Conservation (phyloP, 2,888 invertebrate species). For the Cryptophagus acutangulus region DNA sequence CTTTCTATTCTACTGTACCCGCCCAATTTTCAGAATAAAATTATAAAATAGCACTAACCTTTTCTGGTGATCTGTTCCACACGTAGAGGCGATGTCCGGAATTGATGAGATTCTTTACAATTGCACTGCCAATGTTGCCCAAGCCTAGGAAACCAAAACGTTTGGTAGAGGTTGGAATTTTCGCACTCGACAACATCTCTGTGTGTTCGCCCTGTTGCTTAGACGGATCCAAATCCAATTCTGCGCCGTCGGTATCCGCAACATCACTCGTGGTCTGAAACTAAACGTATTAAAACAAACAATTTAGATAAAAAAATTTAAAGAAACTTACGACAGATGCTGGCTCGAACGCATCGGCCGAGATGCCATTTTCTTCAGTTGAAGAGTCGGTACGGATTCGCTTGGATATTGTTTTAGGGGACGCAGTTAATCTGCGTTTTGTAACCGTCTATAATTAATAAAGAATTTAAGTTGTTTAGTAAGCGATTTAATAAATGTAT, state of each 20-base stretch:
- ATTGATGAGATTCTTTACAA: conserved; percentile 90
- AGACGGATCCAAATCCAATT: neutral
- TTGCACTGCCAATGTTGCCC: conserved; percentile 92
- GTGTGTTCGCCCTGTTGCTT: too few relatives aligned
- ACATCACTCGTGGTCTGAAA: neutral
- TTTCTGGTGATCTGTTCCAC: conserved; percentile 89
- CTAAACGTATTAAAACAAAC: neutral
- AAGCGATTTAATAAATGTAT: too few relatives aligned
- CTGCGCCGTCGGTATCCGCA: neutral
- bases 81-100: conserved; percentile 90
- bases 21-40: neutral
- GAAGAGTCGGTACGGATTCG: too few relatives aligned
- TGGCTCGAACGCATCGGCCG: neutral
- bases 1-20: neutral
- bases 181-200: too few relatives aligned
- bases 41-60: conserved; percentile 60
- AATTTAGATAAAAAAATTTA: neutral
- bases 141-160: conserved; percentile 93
- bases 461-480: too few relatives aligned
- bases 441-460: too few relatives aligned
- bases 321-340: neutral
- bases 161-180: conserved; percentile 72
- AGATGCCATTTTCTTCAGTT: too few relatives aligned
- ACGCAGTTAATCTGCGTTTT: too few relatives aligned
- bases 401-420: too few relatives aligned